Evolutionary conservation across 92 coral and sea anemone genomes (phyloP).

Genomic region (Anthopleura xanthogrammica): DNA sequence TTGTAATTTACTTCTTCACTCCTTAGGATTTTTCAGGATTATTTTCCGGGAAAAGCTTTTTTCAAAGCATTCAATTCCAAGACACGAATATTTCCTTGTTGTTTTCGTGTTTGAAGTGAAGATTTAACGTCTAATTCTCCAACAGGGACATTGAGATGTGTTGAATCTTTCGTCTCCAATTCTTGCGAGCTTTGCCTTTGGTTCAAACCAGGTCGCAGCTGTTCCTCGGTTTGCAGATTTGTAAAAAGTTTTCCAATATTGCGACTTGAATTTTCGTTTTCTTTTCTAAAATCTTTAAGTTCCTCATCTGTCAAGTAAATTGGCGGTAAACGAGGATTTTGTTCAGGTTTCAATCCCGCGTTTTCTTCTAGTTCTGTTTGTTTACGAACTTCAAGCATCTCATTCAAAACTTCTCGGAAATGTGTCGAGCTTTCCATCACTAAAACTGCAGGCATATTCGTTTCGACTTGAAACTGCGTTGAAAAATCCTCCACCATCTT

Average conservation of each 20-base stretch:
- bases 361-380: background rate
- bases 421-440: constrained; percentile 36
- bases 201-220: background rate
- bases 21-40: too few relatives aligned
- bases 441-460: constrained; percentile 27
- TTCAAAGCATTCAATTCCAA: background rate
- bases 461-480: constrained; percentile 20
- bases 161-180: background rate
- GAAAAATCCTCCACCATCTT: constrained; percentile 27
- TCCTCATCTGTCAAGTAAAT: constrained; percentile 27
- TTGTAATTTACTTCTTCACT: too few relatives aligned
- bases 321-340: constrained; percentile 24
- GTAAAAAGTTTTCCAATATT: constrained; percentile 20
- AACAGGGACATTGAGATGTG: background rate
- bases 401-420: constrained; percentile 33
- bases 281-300: background rate
- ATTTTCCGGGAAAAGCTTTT: too few relatives aligned
- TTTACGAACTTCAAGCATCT: constrained; percentile 13
- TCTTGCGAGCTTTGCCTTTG: background rate
- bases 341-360: background rate
- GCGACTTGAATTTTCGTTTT: constrained; percentile 22
- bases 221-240: background rate
- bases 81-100: background rate
- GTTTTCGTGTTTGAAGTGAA: background rate
- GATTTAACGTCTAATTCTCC: background rate